Evolutionary conservation across 92 coral and sea anemone genomes (phyloP).

Genomic region (Galaxea fascicularis): DNA sequence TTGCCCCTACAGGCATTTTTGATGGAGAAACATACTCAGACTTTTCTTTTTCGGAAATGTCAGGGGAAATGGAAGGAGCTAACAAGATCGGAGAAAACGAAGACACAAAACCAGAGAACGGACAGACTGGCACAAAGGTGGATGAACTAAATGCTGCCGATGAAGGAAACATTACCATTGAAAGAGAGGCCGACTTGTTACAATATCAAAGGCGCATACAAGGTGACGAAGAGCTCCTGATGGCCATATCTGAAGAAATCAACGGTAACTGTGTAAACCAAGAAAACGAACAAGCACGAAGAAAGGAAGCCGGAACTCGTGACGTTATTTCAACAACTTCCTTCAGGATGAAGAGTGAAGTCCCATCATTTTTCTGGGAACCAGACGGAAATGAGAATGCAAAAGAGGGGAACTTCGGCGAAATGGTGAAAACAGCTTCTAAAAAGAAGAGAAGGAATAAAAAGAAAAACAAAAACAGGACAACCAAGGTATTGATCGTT

Average conservation of each 20-base stretch:
- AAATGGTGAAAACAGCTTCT: not conserved
- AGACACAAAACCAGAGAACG: no score
- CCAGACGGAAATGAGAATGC: not conserved
- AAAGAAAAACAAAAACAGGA: constrained; percentile 25
- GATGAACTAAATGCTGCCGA: not conserved
- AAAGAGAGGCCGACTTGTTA: constrained; percentile 31
- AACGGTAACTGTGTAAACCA: not conserved
- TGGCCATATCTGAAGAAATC: not conserved
- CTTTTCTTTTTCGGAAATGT: not conserved
- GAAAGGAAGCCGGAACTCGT: constrained; percentile 28
- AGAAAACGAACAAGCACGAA: not conserved
- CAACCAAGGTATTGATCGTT: not conserved
- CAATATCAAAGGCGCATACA: constrained; percentile 50
- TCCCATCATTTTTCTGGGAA: not conserved
- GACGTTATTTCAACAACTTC: not conserved
- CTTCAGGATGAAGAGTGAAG: no score
- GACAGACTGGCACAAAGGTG: not conserved
- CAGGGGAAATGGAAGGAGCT: no score
- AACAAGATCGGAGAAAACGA: not conserved
- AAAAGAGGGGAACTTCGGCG: not conserved
- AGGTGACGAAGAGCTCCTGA: constrained; percentile 31
- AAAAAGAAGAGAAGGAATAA: constrained; percentile 20
- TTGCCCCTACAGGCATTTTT: not conserved
- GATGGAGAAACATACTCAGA: not conserved
- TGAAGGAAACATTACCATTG: not conserved